Conservation (phyloP, 1,140 invertebrate genomes). For the Brevipalpus yothersi region DNA sequence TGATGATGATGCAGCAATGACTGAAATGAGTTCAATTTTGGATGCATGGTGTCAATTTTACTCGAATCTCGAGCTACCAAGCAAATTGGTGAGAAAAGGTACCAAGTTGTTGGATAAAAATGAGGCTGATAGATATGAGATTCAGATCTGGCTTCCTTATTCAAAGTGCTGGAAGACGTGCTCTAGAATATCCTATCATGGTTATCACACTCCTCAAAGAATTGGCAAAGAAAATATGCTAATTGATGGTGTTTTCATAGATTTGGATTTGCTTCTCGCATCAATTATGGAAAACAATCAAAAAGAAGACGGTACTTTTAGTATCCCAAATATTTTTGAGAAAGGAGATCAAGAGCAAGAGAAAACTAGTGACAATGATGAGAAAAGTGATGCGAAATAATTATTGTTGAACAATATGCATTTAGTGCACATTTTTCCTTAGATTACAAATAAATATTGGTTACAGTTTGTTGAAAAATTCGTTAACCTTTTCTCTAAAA, state of each 20-base stretch:
- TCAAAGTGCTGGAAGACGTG: background rate
- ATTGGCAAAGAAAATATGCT: background rate
- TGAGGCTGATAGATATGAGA: background rate
- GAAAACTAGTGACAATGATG: too few species aligned
- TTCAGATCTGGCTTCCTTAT: background rate
- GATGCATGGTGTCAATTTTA: background rate
- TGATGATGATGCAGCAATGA: background rate
- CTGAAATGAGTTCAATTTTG: background rate
- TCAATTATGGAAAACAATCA: background rate
- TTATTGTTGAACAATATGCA: too few species aligned
- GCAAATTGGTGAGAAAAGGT: background rate
- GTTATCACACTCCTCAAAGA: background rate
- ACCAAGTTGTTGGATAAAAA: background rate
- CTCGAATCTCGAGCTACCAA: background rate
- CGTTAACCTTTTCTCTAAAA: conserved; percentile 5
- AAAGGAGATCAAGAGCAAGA: background rate
- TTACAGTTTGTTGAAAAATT: conserved; percentile 7
- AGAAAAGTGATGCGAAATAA: too few species aligned
- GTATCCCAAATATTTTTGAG: background rate
- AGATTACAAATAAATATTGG: background rate
- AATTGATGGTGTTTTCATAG: background rate
- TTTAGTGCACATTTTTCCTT: background rate
- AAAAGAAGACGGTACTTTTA: background rate
- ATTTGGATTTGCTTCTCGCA: background rate
- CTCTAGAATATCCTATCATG: background rate